Percentiles rank a stretch among this genome's conserved stretches.
Evolutionary conservation across 1,140 invertebrate genomes (phyloP).

Genomic region (Diprion similis): DNA sequence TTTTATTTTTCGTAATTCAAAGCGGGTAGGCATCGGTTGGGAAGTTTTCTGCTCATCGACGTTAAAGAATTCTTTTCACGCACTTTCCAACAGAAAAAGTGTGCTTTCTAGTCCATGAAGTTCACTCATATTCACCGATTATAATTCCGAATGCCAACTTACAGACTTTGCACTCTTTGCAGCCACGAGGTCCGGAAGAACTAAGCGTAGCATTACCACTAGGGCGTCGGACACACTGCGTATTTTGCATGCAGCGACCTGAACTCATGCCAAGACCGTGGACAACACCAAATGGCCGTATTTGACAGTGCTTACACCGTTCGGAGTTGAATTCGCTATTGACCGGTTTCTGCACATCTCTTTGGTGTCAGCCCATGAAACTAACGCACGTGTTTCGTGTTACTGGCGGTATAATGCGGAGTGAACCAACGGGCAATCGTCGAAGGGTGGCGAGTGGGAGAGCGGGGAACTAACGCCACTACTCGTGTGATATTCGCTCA

Average conservation of each 20-base stretch:
- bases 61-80: not conserved
- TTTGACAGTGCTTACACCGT: not conserved
- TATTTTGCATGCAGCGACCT: not conserved
- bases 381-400: not conserved
- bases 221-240: not conserved
- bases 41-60: not conserved
- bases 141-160: not conserved
- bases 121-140: not conserved
- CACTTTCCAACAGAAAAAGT: not conserved
- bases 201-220: not conserved
- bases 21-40: not conserved
- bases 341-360: not conserved
- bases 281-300: not conserved
- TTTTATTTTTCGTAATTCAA: not conserved
- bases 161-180: too few species aligned
- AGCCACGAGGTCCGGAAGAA: not conserved
- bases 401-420: not conserved
- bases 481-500: not conserved
- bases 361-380: not conserved
- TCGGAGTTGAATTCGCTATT: not conserved
- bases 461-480: not conserved
- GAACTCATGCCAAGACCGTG: not conserved
- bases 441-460: too few species aligned
- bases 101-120: not conserved
- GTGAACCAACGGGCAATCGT: not conserved